Evolutionary conservation across 2,113 vertebrate species (phyloP), one percentile per base, ranked within the genome.

Genomic region (Mirounga angustirostris): DNA sequence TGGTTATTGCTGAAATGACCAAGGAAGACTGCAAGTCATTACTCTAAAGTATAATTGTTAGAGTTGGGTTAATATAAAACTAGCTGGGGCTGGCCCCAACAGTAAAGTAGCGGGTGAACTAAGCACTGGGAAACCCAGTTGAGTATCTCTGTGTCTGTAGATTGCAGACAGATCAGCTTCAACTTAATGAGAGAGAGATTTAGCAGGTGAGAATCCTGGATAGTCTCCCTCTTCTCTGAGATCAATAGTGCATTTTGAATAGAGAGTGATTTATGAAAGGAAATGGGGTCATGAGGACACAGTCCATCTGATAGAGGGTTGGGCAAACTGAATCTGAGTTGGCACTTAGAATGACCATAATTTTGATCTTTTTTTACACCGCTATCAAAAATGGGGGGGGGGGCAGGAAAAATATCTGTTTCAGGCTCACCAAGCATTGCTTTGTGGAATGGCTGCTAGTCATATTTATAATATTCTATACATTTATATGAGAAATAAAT

Each of bases 211-310:
- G 33, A 92, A 78, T 96, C 33, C 43, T 36, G 33, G 43, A 63
- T 21, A 85, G 30, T 19, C 16, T 84, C 9, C 76, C 90, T 79
- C 59, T 96, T 96, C 82, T 96, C 74, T 97, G 92, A 43, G 78
- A 83, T 96, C 1, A 22, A 7, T 74, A 21, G 26, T 58, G 28
- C 24, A 58, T 83, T 94, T 92, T 36, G 52, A 73, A 87, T 71
- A 74, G 89, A 81, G 61, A 92, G n/a, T 1, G 15, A 46, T 89
- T 95, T 22, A 12, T 50, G 7, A 81, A 58, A 88, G 58, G 36
- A 90, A 88, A 71, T 6, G 12, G 52, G 5, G 18, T 93, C 18
- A 3, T 30, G 30, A 83, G 63, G 40, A 80, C 52, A 71, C 4
- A 63, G 50, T 5, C 22, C 33, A 61, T 76, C 18, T 6, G 12